Percentiles rank a stretch among this genome's conserved stretches.
These are phyloP conservation scores for Coregonus sp. DNA, from an alignment of 2,797 vertebrate species.

Conservation along the genomic window DNA sequence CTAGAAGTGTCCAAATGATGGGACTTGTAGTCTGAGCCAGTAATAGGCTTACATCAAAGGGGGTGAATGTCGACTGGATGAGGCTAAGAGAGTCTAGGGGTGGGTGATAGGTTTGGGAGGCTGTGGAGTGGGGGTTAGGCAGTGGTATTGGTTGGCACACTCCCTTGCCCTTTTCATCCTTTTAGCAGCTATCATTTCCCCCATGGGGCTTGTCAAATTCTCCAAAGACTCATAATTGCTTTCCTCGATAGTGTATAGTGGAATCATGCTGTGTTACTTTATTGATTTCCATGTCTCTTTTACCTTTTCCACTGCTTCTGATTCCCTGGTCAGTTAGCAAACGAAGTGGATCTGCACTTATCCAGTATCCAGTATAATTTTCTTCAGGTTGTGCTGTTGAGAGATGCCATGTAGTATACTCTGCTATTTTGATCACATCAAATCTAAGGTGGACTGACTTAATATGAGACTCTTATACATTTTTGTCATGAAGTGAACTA, in stretches of 20 bases:
- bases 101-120: no score
- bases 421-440: no score
- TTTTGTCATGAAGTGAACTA: no score
- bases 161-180: constrained; percentile 13
- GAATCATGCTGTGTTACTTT: constrained; percentile 15
- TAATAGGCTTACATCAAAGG: constrained; percentile 30
- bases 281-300: constrained; percentile 6
- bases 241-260: constrained; percentile 18
- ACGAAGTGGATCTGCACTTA: neutral
- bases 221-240: constrained; percentile 19
- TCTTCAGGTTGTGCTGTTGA: neutral
- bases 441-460: no score
- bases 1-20: constrained; percentile 13
- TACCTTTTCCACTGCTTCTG: neutral
- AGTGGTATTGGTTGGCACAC: neutral
- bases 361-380: neutral
- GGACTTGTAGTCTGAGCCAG: constrained; percentile 15
- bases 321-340: constrained; percentile 2
- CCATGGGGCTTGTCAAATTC: constrained; percentile 9
- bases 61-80: neutral
- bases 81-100: neutral
- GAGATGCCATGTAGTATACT: neutral
- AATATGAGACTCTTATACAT: no score
- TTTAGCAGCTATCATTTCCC: constrained; percentile 11
- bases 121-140: no score